These are phyloP conservation scores for Rhingia rostrata DNA, from an alignment of 2,888 invertebrate genomes.

Conservation along the genomic window DNA sequence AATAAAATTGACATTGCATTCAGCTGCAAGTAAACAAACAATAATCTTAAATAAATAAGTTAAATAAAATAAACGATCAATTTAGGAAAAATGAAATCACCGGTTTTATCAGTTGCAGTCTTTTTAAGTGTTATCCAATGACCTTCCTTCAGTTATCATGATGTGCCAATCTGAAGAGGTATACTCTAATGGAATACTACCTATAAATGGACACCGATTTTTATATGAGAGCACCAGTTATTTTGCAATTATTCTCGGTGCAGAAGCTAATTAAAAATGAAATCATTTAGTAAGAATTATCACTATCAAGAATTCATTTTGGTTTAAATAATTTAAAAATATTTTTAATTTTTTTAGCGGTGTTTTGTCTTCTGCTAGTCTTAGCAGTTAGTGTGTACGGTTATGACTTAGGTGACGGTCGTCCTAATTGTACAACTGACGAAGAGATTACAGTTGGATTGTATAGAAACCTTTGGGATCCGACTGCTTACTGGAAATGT, in stretches of 20 bases:
- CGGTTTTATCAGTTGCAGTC: slow-evolving; percentile 31
- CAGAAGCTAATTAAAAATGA: slow-evolving; percentile 26
- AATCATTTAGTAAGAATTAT: slow-evolving; percentile 34
- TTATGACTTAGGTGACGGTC: slow-evolving; percentile 76
- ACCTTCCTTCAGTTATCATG: slow-evolving; percentile 22
- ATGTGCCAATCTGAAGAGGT: slow-evolving; percentile 12
- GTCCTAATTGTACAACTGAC: slow-evolving; percentile 77
- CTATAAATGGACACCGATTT: slow-evolving; percentile 42
- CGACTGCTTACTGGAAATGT: slow-evolving; percentile 79
- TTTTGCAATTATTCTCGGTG: not conserved
- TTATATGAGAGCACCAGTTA: slow-evolving; percentile 20
- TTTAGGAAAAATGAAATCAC: slow-evolving; percentile 1
- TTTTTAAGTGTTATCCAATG: slow-evolving; percentile 13
- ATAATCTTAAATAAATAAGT: slow-evolving; percentile 34
- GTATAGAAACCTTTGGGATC: slow-evolving; percentile 79
- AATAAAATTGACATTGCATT: slow-evolving; percentile 17
- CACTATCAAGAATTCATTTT: not conserved
- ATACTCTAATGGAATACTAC: not conserved
- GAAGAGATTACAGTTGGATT: slow-evolving; percentile 76
- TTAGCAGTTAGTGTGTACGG: slow-evolving; percentile 67
- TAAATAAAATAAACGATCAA: slow-evolving; percentile 6
- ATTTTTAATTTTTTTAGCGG: slow-evolving; percentile 5
- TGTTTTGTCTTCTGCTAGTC: slow-evolving; percentile 65
- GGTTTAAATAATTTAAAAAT: not conserved
- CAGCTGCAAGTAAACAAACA: slow-evolving; percentile 2